These are phyloP conservation scores for Nipponia nippon DNA, from an alignment of 2,113 vertebrate species.

Conservation along the genomic window DNA sequence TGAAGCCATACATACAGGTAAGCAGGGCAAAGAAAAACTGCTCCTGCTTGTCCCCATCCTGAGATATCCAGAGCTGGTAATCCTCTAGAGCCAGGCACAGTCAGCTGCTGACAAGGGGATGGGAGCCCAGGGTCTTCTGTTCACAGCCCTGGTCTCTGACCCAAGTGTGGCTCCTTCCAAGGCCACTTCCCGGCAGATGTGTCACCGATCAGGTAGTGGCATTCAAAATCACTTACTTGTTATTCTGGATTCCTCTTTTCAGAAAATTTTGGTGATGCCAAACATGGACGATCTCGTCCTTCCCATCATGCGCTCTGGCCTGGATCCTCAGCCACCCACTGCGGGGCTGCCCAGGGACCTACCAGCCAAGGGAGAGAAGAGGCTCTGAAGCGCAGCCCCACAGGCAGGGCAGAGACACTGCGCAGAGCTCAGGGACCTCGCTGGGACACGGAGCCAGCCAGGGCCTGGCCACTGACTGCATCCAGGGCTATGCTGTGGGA, in stretches of 20 bases:
- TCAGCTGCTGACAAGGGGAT: neutral
- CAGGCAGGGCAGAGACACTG: neutral
- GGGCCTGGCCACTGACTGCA: neutral
- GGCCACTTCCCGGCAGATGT: neutral
- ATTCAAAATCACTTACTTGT: neutral
- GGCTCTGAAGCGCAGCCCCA: neutral
- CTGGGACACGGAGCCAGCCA: neutral
- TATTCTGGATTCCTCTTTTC: neutral
- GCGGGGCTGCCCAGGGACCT: neutral
- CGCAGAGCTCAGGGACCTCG: neutral
- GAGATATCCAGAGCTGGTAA: neutral
- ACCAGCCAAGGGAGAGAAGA: conserved; percentile 54
- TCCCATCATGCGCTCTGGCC: conserved; percentile 81
- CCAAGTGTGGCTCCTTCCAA: neutral
- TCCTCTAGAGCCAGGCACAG: no score
- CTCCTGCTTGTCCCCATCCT: neutral
- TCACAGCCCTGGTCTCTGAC: neutral
- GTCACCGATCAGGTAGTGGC: neutral
- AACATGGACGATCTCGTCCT: conserved; percentile 91
- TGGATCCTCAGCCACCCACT: conserved; percentile 49
- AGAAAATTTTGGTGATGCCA: conserved; percentile 91
- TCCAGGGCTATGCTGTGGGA: neutral
- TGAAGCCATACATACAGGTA: neutral
- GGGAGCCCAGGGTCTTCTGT: neutral
- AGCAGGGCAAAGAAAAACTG: neutral